phyloP scores from a whole-genome alignment of 2,113 vertebrate species.

The Notothenia coriiceps region DNA sequence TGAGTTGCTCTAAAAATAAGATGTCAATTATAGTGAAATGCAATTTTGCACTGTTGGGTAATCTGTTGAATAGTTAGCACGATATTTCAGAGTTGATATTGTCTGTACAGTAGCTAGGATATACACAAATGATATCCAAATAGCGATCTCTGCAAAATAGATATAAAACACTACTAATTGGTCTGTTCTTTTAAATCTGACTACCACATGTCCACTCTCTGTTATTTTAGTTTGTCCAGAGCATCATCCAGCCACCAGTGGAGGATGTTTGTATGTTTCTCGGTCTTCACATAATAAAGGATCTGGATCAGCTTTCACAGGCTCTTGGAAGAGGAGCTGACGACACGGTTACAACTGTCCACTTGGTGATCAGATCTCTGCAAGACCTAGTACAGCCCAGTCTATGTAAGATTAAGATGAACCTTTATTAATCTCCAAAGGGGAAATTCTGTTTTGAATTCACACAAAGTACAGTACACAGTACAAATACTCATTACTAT shows the following conservation, averaged over 20 bases:
- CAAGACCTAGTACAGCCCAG: slow-evolving; percentile 38
- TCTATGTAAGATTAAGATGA: neutral
- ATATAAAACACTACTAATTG: neutral
- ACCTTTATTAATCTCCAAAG: no score
- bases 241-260: slow-evolving; percentile 84
- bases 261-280: slow-evolving; percentile 77
- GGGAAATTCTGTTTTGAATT: no score
- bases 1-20: slow-evolving; percentile 56
- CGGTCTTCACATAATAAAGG: slow-evolving; percentile 81
- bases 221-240: slow-evolving; percentile 7
- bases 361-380: slow-evolving; percentile 82
- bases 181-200: neutral
- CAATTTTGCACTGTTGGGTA: no score
- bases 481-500: no score
- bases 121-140: neutral
- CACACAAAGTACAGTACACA: no score
- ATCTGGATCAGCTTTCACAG: slow-evolving; percentile 84
- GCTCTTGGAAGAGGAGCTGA: slow-evolving; percentile 86
- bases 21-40: neutral
- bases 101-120: neutral
- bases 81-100: neutral
- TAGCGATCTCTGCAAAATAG: neutral
- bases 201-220: neutral
- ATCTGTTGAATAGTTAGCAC: no score
- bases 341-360: slow-evolving; percentile 79